Evolutionary conservation across 2,113 vertebrate genomes (phyloP).

Genomic region (Sphaerodactylus townsendi): DNA sequence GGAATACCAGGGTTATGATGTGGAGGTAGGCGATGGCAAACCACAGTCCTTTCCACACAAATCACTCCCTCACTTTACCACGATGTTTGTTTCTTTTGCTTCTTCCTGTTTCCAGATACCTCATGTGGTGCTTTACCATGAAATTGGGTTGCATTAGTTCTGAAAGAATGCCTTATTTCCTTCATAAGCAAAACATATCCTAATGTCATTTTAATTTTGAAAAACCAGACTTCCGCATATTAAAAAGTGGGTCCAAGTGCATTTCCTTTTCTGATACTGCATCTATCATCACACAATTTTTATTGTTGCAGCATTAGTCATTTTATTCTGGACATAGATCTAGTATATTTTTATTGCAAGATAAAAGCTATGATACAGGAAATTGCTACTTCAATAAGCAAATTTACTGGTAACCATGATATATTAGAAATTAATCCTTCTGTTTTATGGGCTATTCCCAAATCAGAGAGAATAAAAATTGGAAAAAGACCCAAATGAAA

Average conservation of each 20-base stretch:
- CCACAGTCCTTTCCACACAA: no score
- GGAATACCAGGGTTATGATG: no score
- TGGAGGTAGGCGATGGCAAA: no score
- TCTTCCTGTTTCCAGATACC: no score
- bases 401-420: constrained; percentile 6
- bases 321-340: background rate
- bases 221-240: background rate
- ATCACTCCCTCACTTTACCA: no score
- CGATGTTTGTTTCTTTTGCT: no score
- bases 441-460: background rate
- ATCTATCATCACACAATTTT: constrained; percentile 13
- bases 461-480: background rate
- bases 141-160: background rate
- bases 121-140: background rate
- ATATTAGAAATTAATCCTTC: background rate
- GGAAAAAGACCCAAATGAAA: background rate
- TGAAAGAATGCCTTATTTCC: background rate
- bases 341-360: constrained; percentile 27
- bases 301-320: constrained; percentile 14
- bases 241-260: background rate
- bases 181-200: background rate
- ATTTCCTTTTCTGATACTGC: constrained; percentile 11
- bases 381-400: constrained; percentile 1
- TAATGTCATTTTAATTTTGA: constrained; percentile 8
- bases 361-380: constrained; percentile 28